Evolutionary conservation across 2,113 vertebrate species (phyloP).

Genomic region (Syngnathus floridae): DNA sequence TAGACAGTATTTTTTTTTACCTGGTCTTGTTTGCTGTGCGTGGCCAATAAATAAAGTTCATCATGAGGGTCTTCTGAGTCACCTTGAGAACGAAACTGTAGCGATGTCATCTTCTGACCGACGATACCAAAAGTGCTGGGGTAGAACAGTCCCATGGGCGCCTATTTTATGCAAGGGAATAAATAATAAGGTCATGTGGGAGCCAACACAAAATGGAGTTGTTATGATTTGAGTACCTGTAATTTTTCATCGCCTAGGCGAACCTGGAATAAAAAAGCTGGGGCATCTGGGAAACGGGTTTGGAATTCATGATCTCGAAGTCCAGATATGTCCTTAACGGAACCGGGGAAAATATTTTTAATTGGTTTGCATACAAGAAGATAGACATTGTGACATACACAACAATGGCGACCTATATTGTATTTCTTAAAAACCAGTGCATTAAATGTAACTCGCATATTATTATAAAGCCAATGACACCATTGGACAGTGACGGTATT

Average conservation of each 20-base stretch:
- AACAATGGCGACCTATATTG: neutral
- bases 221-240: constrained; percentile 70
- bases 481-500: neutral
- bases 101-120: constrained; percentile 92
- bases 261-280: constrained; percentile 87
- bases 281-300: constrained; percentile 88
- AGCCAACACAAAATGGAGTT: neutral
- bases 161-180: constrained; percentile 61
- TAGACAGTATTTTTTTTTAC: constrained; percentile 46
- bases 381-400: neutral
- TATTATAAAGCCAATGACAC: neutral
- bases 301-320: constrained; percentile 96
- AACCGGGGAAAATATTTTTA: neutral
- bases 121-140: constrained; percentile 94
- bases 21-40: constrained; percentile 98
- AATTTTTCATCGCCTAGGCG: constrained; percentile 93
- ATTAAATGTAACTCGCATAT: neutral
- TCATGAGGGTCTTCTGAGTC: constrained; percentile 94
- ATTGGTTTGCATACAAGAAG: neutral
- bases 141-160: constrained; percentile 96
- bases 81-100: constrained; percentile 90
- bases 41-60: constrained; percentile 91
- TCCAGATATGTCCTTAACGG: constrained; percentile 82
- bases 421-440: neutral
- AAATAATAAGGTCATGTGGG: neutral